Percentiles rank a stretch among this genome's conserved stretches.
Conservation (phyloP, 1,140 invertebrate genomes). For the Pissodes strobi region DNA sequence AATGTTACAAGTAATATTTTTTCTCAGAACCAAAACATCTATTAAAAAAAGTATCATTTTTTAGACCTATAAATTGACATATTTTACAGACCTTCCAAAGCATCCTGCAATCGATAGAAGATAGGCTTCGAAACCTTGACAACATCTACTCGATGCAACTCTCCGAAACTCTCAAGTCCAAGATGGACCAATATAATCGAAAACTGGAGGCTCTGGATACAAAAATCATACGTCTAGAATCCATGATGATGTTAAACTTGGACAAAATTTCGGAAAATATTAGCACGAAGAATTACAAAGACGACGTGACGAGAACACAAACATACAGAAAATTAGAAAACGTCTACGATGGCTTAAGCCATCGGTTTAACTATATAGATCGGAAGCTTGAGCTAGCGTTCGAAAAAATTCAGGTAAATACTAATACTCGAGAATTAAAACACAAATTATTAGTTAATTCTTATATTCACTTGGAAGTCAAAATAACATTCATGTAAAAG, state of each 20-base stretch:
- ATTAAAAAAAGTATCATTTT: too few species aligned
- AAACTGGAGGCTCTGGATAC: slow-evolving; percentile 62
- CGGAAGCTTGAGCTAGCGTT: slow-evolving; percentile 49
- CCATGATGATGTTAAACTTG: slow-evolving; percentile 51
- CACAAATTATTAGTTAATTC: too few species aligned
- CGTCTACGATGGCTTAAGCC: slow-evolving; percentile 55
- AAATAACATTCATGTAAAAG: too few species aligned
- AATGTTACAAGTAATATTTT: too few species aligned
- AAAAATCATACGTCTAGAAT: slow-evolving; percentile 58
- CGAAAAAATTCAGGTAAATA: slow-evolving; percentile 53
- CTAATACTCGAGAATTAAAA: too few species aligned
- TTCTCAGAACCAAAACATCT: too few species aligned
- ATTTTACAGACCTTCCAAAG: slow-evolving; percentile 37
- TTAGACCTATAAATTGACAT: background rate
- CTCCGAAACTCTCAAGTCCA: slow-evolving; percentile 57
- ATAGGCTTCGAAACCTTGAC: slow-evolving; percentile 61
- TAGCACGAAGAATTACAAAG: slow-evolving; percentile 54
- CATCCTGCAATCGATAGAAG: slow-evolving; percentile 61
- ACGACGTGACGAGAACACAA: slow-evolving; percentile 55
- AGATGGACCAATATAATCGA: slow-evolving; percentile 56
- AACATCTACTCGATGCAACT: slow-evolving; percentile 54
- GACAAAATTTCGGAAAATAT: slow-evolving; percentile 56
- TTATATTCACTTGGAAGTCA: too few species aligned
- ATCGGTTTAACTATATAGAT: slow-evolving; percentile 55
- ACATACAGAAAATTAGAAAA: slow-evolving; percentile 54